Base-by-base conservation (phyloP, 2,113 vertebrate genomes). In the Indicator indicator region DNA sequence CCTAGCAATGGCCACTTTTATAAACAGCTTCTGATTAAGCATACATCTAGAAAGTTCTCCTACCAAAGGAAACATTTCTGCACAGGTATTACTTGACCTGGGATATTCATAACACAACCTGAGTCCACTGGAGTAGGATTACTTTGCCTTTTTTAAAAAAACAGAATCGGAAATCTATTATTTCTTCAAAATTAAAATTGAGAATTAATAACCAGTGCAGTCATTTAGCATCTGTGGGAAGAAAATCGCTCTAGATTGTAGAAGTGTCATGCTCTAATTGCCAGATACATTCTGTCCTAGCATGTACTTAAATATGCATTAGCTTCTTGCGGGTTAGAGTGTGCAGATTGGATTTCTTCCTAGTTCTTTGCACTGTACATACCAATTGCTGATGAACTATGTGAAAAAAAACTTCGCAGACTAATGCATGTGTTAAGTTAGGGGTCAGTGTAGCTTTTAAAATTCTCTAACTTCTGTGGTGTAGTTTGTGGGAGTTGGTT, bases 21-120 rank as follows among this genome's bases (percentile, higher is more conserved):
- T 93, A 94, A 95, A 77, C 71, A 91, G 76, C 65, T 93, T 96
- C 72, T 80, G 59, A 82, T 67, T 88, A 90, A 78, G 40, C 72
- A 94, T 68, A 87, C 44, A 83, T 79, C 54, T 36, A 74, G 82
- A 56, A 88, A 74, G 28, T 76, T 86, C 95, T 93, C 46, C 88
- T 93, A 65, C 36, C 68, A 88, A 85, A 83, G 48, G 73, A 84
- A 95, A 69, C 67, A 42, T 89, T 94, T 85, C 84, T 62, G 79
- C 33, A 1, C 26, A 65, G 83, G 30, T 88, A 44, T 16, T 65
- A 44, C 65, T 84, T 83, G 62, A 74, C 56, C 40, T 59, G 65
- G 69, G 21, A 14, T 28, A 44, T 80, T 73, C 63, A 13, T 36
- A 83, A 67, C 10, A 32, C 27, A 32, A 32, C n/a, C 83, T 59